Base-by-base conservation (phyloP, 2,113 vertebrate genomes). In the Sander lucioperca region DNA sequence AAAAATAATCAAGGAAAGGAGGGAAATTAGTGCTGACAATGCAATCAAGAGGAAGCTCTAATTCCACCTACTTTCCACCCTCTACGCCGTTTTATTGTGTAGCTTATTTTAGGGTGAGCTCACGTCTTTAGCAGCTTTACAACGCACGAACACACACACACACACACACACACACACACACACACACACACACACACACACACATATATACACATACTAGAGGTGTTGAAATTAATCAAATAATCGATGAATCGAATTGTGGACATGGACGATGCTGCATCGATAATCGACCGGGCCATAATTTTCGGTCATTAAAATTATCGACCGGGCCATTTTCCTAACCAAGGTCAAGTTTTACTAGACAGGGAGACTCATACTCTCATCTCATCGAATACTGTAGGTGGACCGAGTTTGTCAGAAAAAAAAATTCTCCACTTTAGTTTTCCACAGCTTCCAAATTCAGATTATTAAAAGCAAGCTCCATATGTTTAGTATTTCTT, bases 1-100 rank as follows among this genome's bases (percentile, higher is more conserved):
- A 82, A 70, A 87, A 84, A 79, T 74, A 90, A 87, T 82, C 66
- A 77, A 65, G 43, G 30, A 39, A 58, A 86, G 25, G 30, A 74
- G 33, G 14, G 58, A 72, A 86, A 86, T 79, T 33, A 77, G 51
- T 69, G 64, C 39, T 82, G 84, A 88, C 83, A 80, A 77, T 64
- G 58, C 48, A 83, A 72, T 76, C 70, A 82, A 27, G 47, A 25
- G 54, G 61, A 83, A 79, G 47, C 47, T 70, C 48, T 71, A 45
- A 69, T 64, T 62, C 63, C 66, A 65, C 82, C 61, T 50, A 27
- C 66, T 80, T 81, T 51, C 39, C 82, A 16, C 14, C 21, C 47
- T 43, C 27, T 45, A 57, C 13, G 23, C 27, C 43, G 6, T 56
- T 79, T 54, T 33, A 21, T 33, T 78, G 16, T 51, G 21, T 23